These are phyloP conservation scores for Drosophila mulleri DNA, from an alignment of 2,888 invertebrate species.

Conservation along the genomic window DNA sequence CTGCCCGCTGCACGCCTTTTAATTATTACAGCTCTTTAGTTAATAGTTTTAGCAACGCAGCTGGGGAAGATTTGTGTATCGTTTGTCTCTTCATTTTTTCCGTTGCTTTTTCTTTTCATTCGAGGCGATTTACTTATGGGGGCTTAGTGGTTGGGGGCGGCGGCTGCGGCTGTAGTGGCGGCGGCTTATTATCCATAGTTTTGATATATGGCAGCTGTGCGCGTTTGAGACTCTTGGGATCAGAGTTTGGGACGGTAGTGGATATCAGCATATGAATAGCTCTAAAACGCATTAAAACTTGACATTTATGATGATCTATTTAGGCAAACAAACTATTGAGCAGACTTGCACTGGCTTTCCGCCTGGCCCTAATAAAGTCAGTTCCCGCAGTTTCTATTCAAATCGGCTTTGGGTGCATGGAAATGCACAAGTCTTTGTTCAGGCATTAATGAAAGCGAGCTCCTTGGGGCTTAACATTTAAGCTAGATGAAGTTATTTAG, in stretches of 20 bases:
- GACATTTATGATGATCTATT: slow-evolving; percentile 78
- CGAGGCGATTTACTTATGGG: slow-evolving; percentile 40
- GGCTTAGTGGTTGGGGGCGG: slow-evolving; percentile 57
- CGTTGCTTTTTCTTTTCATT: background rate
- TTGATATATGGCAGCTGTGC: slow-evolving; percentile 58
- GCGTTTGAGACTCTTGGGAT: slow-evolving; percentile 22
- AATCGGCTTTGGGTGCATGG: slow-evolving; percentile 22
- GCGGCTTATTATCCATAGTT: slow-evolving; percentile 25
- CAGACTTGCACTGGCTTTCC: slow-evolving; percentile 25
- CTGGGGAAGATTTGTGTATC: slow-evolving; percentile 62
- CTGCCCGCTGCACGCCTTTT: slow-evolving; percentile 70
- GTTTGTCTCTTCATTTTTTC: slow-evolving; percentile 6
- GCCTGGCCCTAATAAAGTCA: slow-evolving; percentile 53
- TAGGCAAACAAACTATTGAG: slow-evolving; percentile 61
- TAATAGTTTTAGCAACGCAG: slow-evolving; percentile 77
- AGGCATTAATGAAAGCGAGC: slow-evolving; percentile 1
- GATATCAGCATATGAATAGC: slow-evolving; percentile 66
- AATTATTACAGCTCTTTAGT: slow-evolving; percentile 79
- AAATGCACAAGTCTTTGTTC: slow-evolving; percentile 48
- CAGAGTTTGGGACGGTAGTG: slow-evolving; percentile 46
- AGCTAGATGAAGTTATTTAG: slow-evolving; percentile 44
- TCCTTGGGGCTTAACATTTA: slow-evolving; percentile 16
- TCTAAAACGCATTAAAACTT: slow-evolving; percentile 60
- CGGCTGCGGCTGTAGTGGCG: background rate
- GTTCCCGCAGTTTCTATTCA: slow-evolving; percentile 51